phyloP scores from a whole-genome alignment of 2,888 invertebrate genomes.

The Eupsilia transversa region DNA sequence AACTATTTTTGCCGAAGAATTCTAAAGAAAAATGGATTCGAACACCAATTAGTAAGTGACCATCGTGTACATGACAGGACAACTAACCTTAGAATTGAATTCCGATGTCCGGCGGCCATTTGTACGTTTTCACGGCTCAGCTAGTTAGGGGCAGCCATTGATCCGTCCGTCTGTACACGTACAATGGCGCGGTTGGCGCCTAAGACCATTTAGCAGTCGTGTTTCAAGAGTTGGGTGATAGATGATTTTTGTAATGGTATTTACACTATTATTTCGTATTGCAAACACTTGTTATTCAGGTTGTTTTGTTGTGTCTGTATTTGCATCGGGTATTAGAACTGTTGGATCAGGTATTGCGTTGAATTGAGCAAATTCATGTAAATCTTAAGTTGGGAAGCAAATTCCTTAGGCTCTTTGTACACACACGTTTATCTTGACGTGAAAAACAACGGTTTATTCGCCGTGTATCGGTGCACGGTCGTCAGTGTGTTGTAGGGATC shows the following conservation, averaged over 20 bases:
- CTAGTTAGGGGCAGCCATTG: conserved; percentile 85
- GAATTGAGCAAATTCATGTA: conserved; percentile 12
- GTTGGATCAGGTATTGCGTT: conserved; percentile 7
- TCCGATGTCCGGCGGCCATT: conserved; percentile 75
- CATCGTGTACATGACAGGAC: conserved; percentile 62
- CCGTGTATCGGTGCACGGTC: too few species aligned
- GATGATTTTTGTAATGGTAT: conserved; percentile 72
- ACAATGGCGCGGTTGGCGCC: conserved; percentile 79
- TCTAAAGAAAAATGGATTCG: conserved; percentile 56
- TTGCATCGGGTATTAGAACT: not conserved
- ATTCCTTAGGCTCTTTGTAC: not conserved
- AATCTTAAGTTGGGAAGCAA: not conserved
- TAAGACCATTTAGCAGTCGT: conserved; percentile 71
- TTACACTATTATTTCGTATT: conserved; percentile 62
- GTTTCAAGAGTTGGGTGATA: conserved; percentile 67
- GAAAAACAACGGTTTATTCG: too few species aligned
- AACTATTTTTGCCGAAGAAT: conserved; percentile 28
- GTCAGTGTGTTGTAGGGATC: too few species aligned
- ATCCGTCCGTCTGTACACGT: conserved; percentile 82
- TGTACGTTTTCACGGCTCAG: conserved; percentile 85
- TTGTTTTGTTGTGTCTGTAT: conserved; percentile 25
- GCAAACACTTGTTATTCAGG: conserved; percentile 46
- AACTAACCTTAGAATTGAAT: conserved; percentile 68
- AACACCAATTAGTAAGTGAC: conserved; percentile 61
- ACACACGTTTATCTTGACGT: too few species aligned